phyloP scores from a whole-genome alignment of 2,113 vertebrate genomes.

The Nanorana parkeri region DNA sequence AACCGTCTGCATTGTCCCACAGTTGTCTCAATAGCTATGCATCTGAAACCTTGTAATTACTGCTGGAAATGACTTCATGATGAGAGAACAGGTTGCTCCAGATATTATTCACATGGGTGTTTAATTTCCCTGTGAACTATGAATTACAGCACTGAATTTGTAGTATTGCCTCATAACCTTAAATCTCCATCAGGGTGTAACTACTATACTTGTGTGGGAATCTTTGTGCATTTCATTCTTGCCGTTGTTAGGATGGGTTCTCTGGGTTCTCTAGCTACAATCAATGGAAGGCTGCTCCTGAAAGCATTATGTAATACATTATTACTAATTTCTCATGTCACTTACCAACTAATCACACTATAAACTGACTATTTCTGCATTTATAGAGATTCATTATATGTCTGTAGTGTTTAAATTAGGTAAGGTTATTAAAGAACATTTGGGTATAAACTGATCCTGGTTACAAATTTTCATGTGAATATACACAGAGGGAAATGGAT shows the following conservation, averaged over 20 bases:
- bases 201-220: constrained; percentile 29
- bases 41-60: constrained; percentile 28
- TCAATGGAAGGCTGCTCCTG: constrained; percentile 8
- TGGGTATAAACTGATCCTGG: too few relatives aligned
- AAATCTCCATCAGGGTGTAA: constrained; percentile 22
- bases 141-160: constrained; percentile 10
- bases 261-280: neutral
- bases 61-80: constrained; percentile 20
- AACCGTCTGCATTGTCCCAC: neutral
- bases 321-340: neutral
- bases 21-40: constrained; percentile 8
- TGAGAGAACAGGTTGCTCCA: constrained; percentile 36
- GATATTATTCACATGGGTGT: constrained; percentile 45
- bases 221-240: constrained; percentile 33
- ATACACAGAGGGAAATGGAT: too few relatives aligned
- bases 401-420: neutral
- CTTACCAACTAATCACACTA: neutral
- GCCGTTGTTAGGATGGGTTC: constrained; percentile 16
- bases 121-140: constrained; percentile 17
- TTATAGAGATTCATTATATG: neutral
- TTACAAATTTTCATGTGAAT: too few relatives aligned
- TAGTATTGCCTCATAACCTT: constrained; percentile 13
- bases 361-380: neutral
- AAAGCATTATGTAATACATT: constrained; percentile 19
- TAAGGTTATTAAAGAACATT: neutral